Conservation (phyloP, 1,140 invertebrate genomes). For the Drosophila parvula region DNA sequence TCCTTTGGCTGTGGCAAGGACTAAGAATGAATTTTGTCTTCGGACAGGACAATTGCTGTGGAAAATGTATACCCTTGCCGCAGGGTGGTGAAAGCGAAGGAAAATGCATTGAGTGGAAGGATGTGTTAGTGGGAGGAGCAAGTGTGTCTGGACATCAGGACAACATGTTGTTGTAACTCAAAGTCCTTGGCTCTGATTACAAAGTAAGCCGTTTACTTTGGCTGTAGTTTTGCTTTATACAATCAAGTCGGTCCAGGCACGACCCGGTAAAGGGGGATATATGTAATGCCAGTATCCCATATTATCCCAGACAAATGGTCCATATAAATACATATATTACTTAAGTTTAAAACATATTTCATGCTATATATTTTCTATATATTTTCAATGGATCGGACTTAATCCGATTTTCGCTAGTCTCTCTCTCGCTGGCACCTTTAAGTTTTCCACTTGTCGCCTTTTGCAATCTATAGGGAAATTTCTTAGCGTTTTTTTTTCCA, state of each 20-base stretch:
- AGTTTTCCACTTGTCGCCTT: not conserved
- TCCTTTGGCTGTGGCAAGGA: slow-evolving; percentile 48
- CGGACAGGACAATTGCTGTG: slow-evolving; percentile 39
- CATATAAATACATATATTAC: not conserved
- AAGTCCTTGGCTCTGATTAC: slow-evolving; percentile 68
- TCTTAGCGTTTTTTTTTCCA: not conserved
- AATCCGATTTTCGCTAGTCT: slow-evolving; percentile 10
- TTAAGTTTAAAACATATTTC: not conserved
- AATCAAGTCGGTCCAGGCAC: slow-evolving; percentile 51
- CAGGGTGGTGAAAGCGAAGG: not conserved
- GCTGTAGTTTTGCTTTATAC: slow-evolving; percentile 63
- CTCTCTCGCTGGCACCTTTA: not conserved
- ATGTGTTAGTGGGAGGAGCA: slow-evolving; percentile 11
- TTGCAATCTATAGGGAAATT: slow-evolving; percentile 9
- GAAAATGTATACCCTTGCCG: not conserved
- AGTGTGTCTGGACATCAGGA: slow-evolving; percentile 25
- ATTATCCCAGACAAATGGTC: not conserved
- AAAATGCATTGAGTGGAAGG: slow-evolving; percentile 16
- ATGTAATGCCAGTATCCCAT: not conserved
- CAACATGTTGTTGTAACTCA: slow-evolving; percentile 47
- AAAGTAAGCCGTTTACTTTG: slow-evolving; percentile 72
- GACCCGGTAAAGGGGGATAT: not conserved
- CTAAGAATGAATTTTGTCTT: slow-evolving; percentile 53
- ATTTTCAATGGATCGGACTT: not conserved
- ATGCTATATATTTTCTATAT: not conserved